These are phyloP conservation scores for Epinephelus malabaricus DNA, from an alignment of 2,797 vertebrate genomes.

Conservation along the genomic window DNA sequence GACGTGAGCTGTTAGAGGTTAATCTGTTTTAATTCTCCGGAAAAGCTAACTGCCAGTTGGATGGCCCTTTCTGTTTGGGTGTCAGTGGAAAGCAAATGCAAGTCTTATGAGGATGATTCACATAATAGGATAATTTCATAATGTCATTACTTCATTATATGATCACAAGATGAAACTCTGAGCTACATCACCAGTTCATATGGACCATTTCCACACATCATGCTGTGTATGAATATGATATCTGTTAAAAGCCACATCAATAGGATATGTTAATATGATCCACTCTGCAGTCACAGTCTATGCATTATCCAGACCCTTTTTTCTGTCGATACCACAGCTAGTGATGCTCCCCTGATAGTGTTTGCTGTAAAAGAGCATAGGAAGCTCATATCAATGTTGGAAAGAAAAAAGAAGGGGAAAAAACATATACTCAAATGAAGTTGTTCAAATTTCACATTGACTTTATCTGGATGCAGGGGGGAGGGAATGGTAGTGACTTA, in stretches of 20 bases:
- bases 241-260: constrained; percentile 81
- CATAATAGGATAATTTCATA: constrained; percentile 80
- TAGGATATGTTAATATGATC: constrained; percentile 82
- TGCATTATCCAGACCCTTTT: constrained; percentile 69
- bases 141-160: constrained; percentile 78
- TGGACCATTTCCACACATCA: constrained; percentile 71
- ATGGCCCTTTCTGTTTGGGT: constrained; percentile 51
- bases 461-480: constrained; percentile 57
- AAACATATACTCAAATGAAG: constrained; percentile 65
- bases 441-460: constrained; percentile 84
- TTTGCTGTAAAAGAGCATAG: constrained; percentile 73
- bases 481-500: constrained; percentile 60
- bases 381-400: constrained; percentile 69
- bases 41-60: constrained; percentile 9
- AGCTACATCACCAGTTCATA: constrained; percentile 73
- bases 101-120: constrained; percentile 83
- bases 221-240: constrained; percentile 75
- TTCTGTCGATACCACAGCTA: constrained; percentile 60
- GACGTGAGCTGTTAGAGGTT: constrained; percentile 15
- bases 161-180: constrained; percentile 80
- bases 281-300: constrained; percentile 78
- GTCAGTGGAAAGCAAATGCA: constrained; percentile 78
- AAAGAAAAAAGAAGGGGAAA: constrained; percentile 11
- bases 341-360: constrained; percentile 74
- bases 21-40: constrained; percentile 51